Evolutionary conservation across 1,140 invertebrate genomes (phyloP).

Genomic region (Condylostylus longicornis): DNA sequence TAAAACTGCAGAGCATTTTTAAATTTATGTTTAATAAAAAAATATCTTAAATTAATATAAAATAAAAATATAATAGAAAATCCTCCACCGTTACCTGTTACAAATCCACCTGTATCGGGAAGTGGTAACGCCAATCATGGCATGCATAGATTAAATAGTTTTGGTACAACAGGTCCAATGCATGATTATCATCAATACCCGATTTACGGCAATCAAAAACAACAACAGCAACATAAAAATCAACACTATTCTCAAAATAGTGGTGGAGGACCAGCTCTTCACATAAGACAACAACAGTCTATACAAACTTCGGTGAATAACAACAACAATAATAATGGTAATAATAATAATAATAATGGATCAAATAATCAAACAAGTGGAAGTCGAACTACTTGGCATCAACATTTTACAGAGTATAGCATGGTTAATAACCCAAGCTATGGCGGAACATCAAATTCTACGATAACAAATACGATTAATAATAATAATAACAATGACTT

Average conservation of each 20-base stretch:
- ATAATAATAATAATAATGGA: slow-evolving; percentile 5
- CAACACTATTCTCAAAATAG: too few species aligned
- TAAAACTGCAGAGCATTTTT: background rate
- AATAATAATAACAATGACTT: too few species aligned
- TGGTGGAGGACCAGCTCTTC: too few species aligned
- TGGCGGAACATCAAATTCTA: slow-evolving; percentile 5
- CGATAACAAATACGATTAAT: slow-evolving; percentile 9
- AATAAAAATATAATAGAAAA: slow-evolving; percentile 21
- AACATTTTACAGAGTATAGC: too few species aligned
- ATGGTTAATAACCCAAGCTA: too few species aligned
- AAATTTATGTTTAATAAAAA: background rate
- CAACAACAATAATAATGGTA: slow-evolving; percentile 8
- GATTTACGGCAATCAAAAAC: too few species aligned
- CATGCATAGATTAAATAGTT: background rate
- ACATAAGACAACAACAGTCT: too few species aligned
- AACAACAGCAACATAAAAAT: slow-evolving; percentile 8
- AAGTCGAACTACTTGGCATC: too few species aligned
- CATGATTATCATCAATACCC: too few species aligned
- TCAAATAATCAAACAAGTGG: too few species aligned
- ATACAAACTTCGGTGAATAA: slow-evolving; percentile 12
- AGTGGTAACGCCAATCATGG: slow-evolving; percentile 13
- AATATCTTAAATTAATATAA: too few species aligned
- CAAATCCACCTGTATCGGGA: slow-evolving; percentile 25
- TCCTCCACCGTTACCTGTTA: slow-evolving; percentile 31
- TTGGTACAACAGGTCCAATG: too few species aligned